phyloP scores from a whole-genome alignment of 2,888 invertebrate genomes.

The Thelaira solivaga region DNA sequence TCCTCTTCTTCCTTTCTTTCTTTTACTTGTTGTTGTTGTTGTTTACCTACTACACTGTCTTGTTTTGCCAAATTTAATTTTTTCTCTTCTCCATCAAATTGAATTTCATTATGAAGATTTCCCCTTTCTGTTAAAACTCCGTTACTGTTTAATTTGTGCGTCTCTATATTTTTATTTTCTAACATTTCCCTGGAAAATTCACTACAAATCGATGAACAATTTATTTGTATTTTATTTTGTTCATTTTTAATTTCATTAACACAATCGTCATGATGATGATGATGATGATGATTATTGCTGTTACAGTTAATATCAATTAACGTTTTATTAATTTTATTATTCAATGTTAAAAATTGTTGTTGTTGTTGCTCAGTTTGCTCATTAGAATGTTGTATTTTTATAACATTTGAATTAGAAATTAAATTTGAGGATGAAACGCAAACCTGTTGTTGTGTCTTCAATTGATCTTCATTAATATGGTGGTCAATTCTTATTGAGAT shows the following conservation, averaged over 20 bases:
- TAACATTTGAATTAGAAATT: conserved; percentile 50
- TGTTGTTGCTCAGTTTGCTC: conserved; percentile 23
- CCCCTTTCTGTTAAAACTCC: conserved; percentile 31
- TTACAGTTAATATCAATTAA: conserved; percentile 66
- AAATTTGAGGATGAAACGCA: conserved; percentile 22
- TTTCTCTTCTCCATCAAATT: conserved; percentile 34
- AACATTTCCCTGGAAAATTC: conserved; percentile 44
- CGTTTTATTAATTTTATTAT: conserved; percentile 56
- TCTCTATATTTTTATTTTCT: conserved; percentile 1
- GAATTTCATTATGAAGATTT: conserved; percentile 58
- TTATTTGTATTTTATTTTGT: conserved; percentile 46
- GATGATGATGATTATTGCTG: conserved; percentile 26
- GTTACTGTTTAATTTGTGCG: conserved; percentile 23
- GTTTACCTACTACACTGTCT: too few relatives aligned
- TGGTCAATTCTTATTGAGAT: conserved; percentile 66
- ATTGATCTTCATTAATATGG: conserved; percentile 33
- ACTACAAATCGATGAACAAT: conserved; percentile 44
- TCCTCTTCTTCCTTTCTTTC: too few relatives aligned
- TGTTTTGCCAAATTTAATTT: neutral
- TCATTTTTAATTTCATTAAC: conserved; percentile 28
- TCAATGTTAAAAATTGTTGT: conserved; percentile 47
- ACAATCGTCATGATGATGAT: conserved; percentile 22
- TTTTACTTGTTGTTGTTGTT: conserved; percentile 39
- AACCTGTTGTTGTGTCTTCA: conserved; percentile 38
- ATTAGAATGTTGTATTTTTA: conserved; percentile 62